phyloP scores from a whole-genome alignment of 1,140 invertebrate species.

The Plutomurus gul region DNA sequence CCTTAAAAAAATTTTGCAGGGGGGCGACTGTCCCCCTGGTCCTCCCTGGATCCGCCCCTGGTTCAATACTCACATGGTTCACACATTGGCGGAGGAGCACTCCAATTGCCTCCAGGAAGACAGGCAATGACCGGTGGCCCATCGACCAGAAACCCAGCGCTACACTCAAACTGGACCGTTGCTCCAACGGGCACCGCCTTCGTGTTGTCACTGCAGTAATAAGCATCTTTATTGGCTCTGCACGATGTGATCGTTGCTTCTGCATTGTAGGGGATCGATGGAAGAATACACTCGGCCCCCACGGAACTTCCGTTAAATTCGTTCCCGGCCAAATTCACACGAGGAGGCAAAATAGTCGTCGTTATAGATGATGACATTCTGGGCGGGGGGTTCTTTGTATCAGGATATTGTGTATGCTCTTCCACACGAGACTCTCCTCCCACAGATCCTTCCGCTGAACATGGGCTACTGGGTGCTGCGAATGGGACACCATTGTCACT shows the following conservation, averaged over 20 bases:
- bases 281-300: slow-evolving; percentile 38
- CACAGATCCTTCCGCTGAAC: no score
- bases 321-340: background rate
- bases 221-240: slow-evolving; percentile 40
- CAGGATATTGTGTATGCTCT: no score
- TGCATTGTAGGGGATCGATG: slow-evolving; percentile 44
- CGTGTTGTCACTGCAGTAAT: slow-evolving; percentile 34
- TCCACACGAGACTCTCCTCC: no score
- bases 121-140: slow-evolving; percentile 43
- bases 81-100: slow-evolving; percentile 41
- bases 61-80: slow-evolving; percentile 49
- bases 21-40: no score
- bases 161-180: slow-evolving; percentile 34
- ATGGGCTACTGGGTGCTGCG: no score
- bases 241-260: slow-evolving; percentile 47
- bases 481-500: no score
- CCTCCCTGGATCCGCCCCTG: no score
- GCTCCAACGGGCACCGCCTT: slow-evolving; percentile 36
- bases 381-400: background rate
- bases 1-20: no score
- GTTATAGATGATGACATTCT: background rate
- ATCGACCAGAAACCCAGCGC: slow-evolving; percentile 39
- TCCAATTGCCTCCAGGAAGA: slow-evolving; percentile 37
- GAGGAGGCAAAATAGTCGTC: background rate
- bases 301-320: background rate